phyloP scores from a whole-genome alignment of 2,113 vertebrate genomes.

The Corythaeola cristata region DNA sequence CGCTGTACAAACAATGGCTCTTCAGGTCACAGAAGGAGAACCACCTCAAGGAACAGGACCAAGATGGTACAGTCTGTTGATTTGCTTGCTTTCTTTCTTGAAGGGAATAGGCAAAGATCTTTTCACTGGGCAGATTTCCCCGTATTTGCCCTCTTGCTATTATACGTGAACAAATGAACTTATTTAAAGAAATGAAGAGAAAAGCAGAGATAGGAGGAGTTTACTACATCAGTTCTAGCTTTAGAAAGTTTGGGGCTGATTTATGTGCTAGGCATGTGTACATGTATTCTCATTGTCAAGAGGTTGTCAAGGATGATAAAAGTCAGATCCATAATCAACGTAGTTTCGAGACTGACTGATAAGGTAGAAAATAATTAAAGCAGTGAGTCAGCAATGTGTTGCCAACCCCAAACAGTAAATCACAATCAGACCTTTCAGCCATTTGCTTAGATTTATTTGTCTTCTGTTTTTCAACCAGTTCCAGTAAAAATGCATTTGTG shows the following conservation, averaged over 20 bases:
- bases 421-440: background rate
- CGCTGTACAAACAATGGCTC: background rate
- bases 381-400: background rate
- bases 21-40: background rate
- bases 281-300: background rate
- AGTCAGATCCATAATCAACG: accelerated
- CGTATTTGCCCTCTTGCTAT: background rate
- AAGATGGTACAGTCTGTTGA: background rate
- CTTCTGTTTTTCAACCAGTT: background rate
- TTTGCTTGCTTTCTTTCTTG: background rate
- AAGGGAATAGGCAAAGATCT: background rate
- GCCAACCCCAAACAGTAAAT: background rate
- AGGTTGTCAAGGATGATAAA: background rate
- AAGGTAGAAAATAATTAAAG: background rate
- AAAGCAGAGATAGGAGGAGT: background rate
- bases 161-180: background rate
- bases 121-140: background rate
- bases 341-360: background rate
- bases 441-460: background rate
- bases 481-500: background rate
- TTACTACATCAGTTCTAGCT: background rate
- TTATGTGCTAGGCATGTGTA: background rate
- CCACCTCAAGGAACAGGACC: background rate
- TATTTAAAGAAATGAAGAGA: background rate
- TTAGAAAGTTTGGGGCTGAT: background rate